Evolutionary conservation across 2,888 invertebrate species (phyloP).

Genomic region (Andrena minutula): DNA sequence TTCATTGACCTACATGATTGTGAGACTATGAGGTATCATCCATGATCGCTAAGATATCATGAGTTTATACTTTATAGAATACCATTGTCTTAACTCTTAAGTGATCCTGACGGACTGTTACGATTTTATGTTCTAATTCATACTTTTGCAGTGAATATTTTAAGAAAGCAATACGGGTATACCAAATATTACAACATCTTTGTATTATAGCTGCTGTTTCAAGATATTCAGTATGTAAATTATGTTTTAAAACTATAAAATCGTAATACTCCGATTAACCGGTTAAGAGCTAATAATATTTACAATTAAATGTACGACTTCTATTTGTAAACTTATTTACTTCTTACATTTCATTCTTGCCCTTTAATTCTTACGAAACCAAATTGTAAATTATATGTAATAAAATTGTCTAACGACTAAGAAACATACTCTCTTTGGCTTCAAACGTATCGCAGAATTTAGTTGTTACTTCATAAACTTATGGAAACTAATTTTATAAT

Average conservation of each 20-base stretch:
- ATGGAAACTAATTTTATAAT: conserved; percentile 1
- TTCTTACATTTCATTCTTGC: neutral
- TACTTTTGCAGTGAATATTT: neutral
- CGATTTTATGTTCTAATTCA: neutral
- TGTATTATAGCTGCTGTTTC: neutral
- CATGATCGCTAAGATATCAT: neutral
- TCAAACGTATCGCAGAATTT: conserved; percentile 4
- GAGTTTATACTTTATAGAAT: neutral
- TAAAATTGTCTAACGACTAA: conserved; percentile 13
- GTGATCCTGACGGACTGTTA: neutral
- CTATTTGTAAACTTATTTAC: conserved; percentile 10
- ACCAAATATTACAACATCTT: neutral
- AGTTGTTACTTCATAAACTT: conserved; percentile 9
- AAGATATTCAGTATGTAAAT: neutral
- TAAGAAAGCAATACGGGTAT: neutral
- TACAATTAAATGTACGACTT: conserved; percentile 14
- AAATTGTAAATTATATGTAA: conserved; percentile 25
- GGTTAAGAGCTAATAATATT: conserved; percentile 18
- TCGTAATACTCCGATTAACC: conserved; percentile 18
- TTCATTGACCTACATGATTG: neutral
- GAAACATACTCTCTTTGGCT: conserved; percentile 26
- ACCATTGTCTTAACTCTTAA: neutral
- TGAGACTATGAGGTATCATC: conserved; percentile 7
- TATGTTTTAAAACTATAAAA: conserved; percentile 13
- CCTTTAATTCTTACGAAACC: conserved; percentile 5